Base-by-base conservation (phyloP, 2,888 invertebrate species). In the Rotaria macrura region DNA sequence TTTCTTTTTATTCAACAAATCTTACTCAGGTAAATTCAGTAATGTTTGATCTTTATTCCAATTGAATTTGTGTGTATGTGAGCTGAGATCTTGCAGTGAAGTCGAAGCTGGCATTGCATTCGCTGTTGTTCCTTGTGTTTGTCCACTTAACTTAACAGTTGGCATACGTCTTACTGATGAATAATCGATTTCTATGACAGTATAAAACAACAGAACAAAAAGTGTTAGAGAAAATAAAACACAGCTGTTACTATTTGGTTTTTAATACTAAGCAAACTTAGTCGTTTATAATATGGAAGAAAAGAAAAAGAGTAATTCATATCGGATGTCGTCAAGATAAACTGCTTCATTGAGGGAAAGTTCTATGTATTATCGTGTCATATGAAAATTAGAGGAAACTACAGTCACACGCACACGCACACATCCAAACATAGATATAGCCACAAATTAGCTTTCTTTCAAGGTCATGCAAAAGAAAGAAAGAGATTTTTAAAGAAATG, bases 31-130 rank as follows among this genome's bases (percentile, higher is more conserved):
- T 79, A 79, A 14, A 43, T 43, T 79, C 43, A 43, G 43, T 43
- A 79, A 43, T 79, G 43, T 40, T 43, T 79, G 43, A 43, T 79
- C 79, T 43, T 79, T 79, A 79, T 40, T 43, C 79, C 79, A 79
- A 79, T 43, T 65, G 7, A 34, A 79, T 79, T 43, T 79, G 12
- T 79, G 79, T 2, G 79, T n/a, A 43, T 79, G 79, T 43, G 79
- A 25, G 5, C 14, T 40, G 20, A 79, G 43, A n/a, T 79, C 79
- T 79, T 79, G 79, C n/a, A 79, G 43, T 25, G 79, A 79, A 2
- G 79, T 43, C 9, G 79, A 79, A 38, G 43, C n/a, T 14, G 79
- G 79, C 79, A 79, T 43, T 12, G 25, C 23, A 12, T 20, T 79
- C 14, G 43, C 34, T 65, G 65, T 65, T 65, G 79, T n/a, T 65